phyloP scores from a whole-genome alignment of 2,113 vertebrate species.

The Oophaga pumilio region DNA sequence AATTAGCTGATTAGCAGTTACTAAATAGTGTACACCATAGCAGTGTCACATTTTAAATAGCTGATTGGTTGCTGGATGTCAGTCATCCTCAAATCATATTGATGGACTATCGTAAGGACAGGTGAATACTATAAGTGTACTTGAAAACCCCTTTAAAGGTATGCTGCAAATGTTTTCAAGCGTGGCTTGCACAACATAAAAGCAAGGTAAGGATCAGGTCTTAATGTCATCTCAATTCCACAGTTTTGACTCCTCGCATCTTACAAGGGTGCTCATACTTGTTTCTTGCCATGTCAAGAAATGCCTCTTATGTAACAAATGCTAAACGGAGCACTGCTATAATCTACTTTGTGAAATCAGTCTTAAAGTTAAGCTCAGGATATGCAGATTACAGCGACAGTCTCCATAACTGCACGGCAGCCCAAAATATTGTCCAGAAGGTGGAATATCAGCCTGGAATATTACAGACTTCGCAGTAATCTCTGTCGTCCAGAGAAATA shows the following conservation, averaged over 20 bases:
- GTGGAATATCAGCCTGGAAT: background rate
- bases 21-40: too few relatives aligned
- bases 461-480: background rate
- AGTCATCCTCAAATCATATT: too few relatives aligned
- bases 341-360: slow-evolving; percentile 35
- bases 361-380: slow-evolving; percentile 28
- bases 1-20: too few relatives aligned
- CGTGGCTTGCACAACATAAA: background rate
- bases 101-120: too few relatives aligned
- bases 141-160: background rate
- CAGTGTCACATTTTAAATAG: too few relatives aligned
- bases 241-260: slow-evolving; percentile 1
- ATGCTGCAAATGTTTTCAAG: background rate
- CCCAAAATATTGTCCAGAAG: slow-evolving; percentile 21
- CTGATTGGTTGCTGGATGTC: too few relatives aligned
- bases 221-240: background rate
- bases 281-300: slow-evolving; percentile 29
- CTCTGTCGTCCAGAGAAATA: background rate
- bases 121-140: too few relatives aligned
- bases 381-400: slow-evolving; percentile 13
- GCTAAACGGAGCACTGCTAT: slow-evolving; percentile 27
- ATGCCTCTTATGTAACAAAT: slow-evolving; percentile 24
- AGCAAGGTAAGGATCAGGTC: background rate
- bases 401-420: background rate
- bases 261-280: background rate